A percentile compares a stretch with the other conserved stretches of the same genome.
Conservation (phyloP, 2,113 vertebrate species). For the Scomber japonicus region DNA sequence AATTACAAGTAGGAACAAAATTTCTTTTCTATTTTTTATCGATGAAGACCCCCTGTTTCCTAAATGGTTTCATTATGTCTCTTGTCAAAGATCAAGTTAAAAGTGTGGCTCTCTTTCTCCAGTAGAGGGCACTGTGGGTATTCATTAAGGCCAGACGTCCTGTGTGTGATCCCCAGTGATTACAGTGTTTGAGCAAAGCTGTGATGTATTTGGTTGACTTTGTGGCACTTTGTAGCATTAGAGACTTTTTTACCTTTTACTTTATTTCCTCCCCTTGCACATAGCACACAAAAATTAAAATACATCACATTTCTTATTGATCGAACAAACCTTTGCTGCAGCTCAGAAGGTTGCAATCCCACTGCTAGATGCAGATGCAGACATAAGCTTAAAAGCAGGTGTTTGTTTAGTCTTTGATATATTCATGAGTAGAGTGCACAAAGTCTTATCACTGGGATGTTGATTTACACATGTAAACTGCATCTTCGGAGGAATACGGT, state of each 20-base stretch:
- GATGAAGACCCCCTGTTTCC: slow-evolving; percentile 44
- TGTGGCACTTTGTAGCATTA: slow-evolving; percentile 59
- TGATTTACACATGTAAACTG: slow-evolving; percentile 21
- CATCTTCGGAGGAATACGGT: not conserved
- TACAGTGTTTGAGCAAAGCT: slow-evolving; percentile 74
- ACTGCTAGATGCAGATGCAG: slow-evolving; percentile 20
- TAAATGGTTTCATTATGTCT: slow-evolving; percentile 28
- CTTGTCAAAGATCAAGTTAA: slow-evolving; percentile 20
- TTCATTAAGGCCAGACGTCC: slow-evolving; percentile 46
- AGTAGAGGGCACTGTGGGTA: slow-evolving; percentile 83
- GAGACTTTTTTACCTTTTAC: slow-evolving; percentile 4
- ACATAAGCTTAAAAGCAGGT: slow-evolving; percentile 17
- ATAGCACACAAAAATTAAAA: slow-evolving; percentile 39
- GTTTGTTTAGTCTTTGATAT: slow-evolving; percentile 20
- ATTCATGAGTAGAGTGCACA: slow-evolving; percentile 3
- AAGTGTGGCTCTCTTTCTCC: slow-evolving; percentile 46
- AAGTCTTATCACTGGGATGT: slow-evolving; percentile 13
- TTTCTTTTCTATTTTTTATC: slow-evolving; percentile 36
- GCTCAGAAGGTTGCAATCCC: slow-evolving; percentile 37
- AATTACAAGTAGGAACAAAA: slow-evolving; percentile 39
- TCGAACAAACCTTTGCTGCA: slow-evolving; percentile 13
- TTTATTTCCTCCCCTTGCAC: slow-evolving; percentile 21
- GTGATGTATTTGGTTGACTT: slow-evolving; percentile 76
- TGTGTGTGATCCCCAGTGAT: slow-evolving; percentile 58
- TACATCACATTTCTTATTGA: slow-evolving; percentile 27